Evolutionary conservation across 2,113 vertebrate genomes (phyloP).

Genomic region (Arenaria interpres): DNA sequence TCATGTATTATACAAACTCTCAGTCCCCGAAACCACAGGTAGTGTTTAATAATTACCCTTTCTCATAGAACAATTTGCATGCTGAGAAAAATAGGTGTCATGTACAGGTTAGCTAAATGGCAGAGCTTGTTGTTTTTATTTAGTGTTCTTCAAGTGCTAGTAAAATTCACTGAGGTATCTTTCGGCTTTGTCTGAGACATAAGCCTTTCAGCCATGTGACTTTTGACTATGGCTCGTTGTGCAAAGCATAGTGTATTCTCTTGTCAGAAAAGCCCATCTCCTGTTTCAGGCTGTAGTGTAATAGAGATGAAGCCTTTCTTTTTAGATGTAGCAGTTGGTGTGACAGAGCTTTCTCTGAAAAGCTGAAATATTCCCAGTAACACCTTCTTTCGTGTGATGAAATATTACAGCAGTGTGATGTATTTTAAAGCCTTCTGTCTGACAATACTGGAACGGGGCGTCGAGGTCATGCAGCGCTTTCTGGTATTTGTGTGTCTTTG

Average conservation of each 20-base stretch:
- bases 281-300: background rate
- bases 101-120: background rate
- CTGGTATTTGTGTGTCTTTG: background rate
- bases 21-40: background rate
- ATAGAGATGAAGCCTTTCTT: background rate
- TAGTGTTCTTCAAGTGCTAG: background rate
- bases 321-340: background rate
- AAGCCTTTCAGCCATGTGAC: background rate
- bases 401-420: background rate
- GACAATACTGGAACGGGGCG: rapidly evolving
- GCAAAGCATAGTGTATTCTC: background rate
- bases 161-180: background rate
- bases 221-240: background rate
- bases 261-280: background rate
- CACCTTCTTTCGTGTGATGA: background rate
- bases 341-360: background rate
- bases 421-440: background rate
- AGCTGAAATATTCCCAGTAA: background rate
- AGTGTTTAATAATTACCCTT: background rate
- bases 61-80: background rate
- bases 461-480: background rate
- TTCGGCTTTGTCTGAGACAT: background rate
- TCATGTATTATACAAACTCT: background rate
- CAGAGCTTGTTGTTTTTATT: background rate
- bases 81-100: background rate